Evolutionary conservation across 1,140 invertebrate genomes (phyloP), one percentile per base, ranked within the genome.

Genomic region (Diorhabda elongata): DNA sequence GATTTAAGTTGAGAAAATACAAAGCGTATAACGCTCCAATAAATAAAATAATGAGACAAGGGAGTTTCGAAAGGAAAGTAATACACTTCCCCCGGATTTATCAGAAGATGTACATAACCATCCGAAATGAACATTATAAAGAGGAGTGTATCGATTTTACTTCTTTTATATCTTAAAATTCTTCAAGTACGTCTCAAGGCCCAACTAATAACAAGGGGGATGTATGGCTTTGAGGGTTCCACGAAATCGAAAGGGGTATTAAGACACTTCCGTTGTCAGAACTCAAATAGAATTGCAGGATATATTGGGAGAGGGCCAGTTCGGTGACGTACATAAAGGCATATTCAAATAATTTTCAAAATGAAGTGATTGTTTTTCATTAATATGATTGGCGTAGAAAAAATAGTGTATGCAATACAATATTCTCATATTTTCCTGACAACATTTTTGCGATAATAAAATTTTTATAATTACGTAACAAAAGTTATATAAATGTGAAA

Each of bases 281-380:
- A 90, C 89, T 74, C 88, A 91, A 81, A 90, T 99, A 42, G 89
- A 92, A 70, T 81, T 99, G n/a, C 91, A 90, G 64, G 95, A 97
- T 75, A 97, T 97, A 61, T 94, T 99, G 66, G 98, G 97, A 0
- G 94, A 98, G 82, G 98, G 98, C 5, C 97, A 99, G 80, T 99
- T 99, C 84, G 98, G 97, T 8, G 97, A 99, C 83, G 98, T 99
- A n/a, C 95, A 98, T 79, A 93, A 95, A 82, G 98, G 96, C 74
- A 79, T 84, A 2, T 92, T 88, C 75, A 87, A 84, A 26, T 26
- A 26, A 26, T 26, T 26, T 26, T 26, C 26, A 26, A 26, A 26
- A 26, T 26, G 26, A 26, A 26, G 26, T 26, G 26, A 26, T 26
- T 26, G 26, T 26, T 26, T 26, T 26, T 26, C 26, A 26, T 26